phyloP scores from a whole-genome alignment of 2,113 vertebrate genomes.

The Heteronetta atricapilla region DNA sequence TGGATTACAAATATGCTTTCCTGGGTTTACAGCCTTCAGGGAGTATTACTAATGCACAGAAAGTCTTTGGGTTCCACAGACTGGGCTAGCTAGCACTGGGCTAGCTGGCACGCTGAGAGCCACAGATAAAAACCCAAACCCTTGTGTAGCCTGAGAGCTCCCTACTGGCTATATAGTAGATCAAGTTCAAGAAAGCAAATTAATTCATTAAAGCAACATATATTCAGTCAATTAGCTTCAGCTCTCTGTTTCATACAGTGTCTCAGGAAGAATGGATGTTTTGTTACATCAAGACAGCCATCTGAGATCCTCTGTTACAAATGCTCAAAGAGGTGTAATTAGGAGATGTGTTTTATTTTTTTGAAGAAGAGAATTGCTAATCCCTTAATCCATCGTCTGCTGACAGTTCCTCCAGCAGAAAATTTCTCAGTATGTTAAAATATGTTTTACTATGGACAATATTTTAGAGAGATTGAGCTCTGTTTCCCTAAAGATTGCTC shows the following conservation, averaged over 20 bases:
- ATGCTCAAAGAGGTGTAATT: constrained; percentile 14
- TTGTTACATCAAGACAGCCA: not conserved
- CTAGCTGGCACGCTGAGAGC: not conserved
- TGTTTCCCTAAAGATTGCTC: not conserved
- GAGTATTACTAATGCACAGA: not conserved
- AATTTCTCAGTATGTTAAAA: not conserved
- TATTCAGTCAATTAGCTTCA: constrained; percentile 45
- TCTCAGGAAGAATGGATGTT: constrained; percentile 26
- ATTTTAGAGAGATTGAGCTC: not conserved
- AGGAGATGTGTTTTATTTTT: not conserved
- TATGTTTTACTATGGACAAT: not conserved
- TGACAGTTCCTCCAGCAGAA: not conserved
- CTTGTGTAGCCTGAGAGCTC: constrained; percentile 28
- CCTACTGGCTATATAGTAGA: constrained; percentile 23
- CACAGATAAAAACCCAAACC: not conserved
- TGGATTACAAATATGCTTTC: constrained; percentile 13
- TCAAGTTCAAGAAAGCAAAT: constrained; percentile 50
- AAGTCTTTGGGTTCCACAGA: not conserved
- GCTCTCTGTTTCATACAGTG: not conserved
- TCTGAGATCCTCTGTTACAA: not conserved
- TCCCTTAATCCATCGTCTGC: not conserved
- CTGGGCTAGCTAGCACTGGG: not conserved
- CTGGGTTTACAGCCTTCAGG: not conserved
- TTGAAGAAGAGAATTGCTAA: not conserved
- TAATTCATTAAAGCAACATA: constrained; percentile 49